Evolutionary conservation across 1,140 invertebrate species (phyloP).

Genomic region (Caligus rogercresseyi): DNA sequence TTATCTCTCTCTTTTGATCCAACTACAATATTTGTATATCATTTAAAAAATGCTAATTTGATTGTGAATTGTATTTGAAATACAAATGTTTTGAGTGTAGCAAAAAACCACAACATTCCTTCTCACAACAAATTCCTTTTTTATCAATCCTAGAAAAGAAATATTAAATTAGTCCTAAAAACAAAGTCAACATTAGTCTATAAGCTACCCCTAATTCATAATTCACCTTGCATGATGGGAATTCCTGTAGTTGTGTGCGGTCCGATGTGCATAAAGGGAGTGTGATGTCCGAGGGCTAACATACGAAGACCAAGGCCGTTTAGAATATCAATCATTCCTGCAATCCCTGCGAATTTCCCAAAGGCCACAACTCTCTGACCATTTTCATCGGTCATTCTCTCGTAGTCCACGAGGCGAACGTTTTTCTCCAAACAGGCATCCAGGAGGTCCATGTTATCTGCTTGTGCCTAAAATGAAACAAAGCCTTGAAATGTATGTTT

Average conservation of each 20-base stretch:
- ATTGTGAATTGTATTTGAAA: no score
- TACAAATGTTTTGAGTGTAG: no score
- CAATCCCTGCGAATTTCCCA: slow-evolving; percentile 95
- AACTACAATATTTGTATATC: no score
- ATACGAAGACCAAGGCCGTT: slow-evolving; percentile 86
- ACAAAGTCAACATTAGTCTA: no score
- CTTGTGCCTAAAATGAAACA: slow-evolving; percentile 49
- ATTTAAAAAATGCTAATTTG: no score
- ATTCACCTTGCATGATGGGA: slow-evolving; percentile 84
- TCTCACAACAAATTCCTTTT: no score
- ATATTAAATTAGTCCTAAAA: no score
- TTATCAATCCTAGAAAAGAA: no score
- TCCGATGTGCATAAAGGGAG: slow-evolving; percentile 98
- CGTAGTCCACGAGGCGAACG: slow-evolving; percentile 60
- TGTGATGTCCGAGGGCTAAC: slow-evolving; percentile 89
- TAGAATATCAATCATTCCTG: slow-evolving; percentile 95
- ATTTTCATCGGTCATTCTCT: slow-evolving; percentile 72
- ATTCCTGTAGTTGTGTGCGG: slow-evolving; percentile 95
- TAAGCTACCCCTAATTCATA: no score
- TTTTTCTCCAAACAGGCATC: slow-evolving; percentile 84
- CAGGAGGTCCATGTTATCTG: slow-evolving; percentile 88
- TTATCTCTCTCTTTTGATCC: no score
- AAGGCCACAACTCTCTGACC: slow-evolving; percentile 83
- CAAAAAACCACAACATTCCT: no score
- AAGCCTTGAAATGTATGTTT: neutral